Evolutionary conservation across 1,140 invertebrate genomes (phyloP).

Genomic region (Popillia japonica): DNA sequence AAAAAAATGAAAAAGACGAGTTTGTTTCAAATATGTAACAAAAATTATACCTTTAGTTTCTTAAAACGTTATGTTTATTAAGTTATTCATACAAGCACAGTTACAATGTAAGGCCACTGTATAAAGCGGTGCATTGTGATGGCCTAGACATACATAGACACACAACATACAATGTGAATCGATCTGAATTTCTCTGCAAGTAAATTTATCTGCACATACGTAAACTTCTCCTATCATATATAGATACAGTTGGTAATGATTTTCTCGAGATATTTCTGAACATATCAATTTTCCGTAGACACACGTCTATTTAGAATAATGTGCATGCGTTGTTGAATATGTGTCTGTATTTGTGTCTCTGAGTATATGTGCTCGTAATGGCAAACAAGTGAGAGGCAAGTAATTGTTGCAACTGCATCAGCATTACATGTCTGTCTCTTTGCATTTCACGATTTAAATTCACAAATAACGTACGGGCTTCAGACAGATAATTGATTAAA

Average conservation of each 20-base stretch:
- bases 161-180: not conserved
- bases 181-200: not conserved
- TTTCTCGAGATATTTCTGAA: constrained; percentile 35
- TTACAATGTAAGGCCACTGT: too few species aligned
- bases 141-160: too few species aligned
- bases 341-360: constrained; percentile 1
- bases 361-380: constrained; percentile 3
- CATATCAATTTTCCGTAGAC: constrained; percentile 37
- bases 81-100: too few species aligned
- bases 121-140: too few species aligned
- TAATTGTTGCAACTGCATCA: constrained; percentile 31
- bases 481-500: constrained; percentile 40
- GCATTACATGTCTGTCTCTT: constrained; percentile 26
- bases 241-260: constrained; percentile 32
- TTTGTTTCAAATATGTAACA: too few species aligned
- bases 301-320: constrained; percentile 38
- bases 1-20: too few species aligned
- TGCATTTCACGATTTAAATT: constrained; percentile 38
- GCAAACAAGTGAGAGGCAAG: constrained; percentile 23
- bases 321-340: not conserved
- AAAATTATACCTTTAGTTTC: too few species aligned
- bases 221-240: constrained; percentile 25
- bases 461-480: constrained; percentile 36
- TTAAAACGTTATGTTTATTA: too few species aligned
- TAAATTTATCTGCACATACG: constrained; percentile 28